A percentile compares a stretch with the other conserved stretches of the same genome.
phyloP scores from a whole-genome alignment of 1,140 invertebrate species.

The Solenopsis fugax region DNA sequence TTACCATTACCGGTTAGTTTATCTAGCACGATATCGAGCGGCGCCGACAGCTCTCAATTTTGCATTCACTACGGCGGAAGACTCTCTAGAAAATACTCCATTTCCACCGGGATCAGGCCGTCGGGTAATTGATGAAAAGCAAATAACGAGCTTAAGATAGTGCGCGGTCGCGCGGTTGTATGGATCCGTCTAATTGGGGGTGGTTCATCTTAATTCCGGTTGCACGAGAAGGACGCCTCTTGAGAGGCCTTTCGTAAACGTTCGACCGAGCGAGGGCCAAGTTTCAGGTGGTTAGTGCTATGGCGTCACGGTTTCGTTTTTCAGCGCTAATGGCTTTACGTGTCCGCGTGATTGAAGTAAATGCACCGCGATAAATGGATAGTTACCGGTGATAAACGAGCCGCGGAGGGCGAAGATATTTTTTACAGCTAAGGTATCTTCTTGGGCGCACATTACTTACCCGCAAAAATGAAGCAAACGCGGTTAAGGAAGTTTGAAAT shows the following conservation, averaged over 20 bases:
- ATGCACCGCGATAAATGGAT: slow-evolving; percentile 65
- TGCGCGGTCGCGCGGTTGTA: not conserved
- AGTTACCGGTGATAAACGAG: slow-evolving; percentile 64
- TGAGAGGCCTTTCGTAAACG: slow-evolving; percentile 47
- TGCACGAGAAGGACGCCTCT: too few relatives aligned
- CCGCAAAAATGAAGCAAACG: slow-evolving; percentile 51
- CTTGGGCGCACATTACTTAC: slow-evolving; percentile 54
- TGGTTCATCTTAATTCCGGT: slow-evolving; percentile 56
- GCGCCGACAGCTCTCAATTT: slow-evolving; percentile 30
- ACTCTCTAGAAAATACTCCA: slow-evolving; percentile 23
- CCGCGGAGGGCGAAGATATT: slow-evolving; percentile 58
- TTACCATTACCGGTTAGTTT: slow-evolving; percentile 57
- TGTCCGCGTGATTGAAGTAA: slow-evolving; percentile 66
- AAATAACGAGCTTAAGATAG: slow-evolving; percentile 65
- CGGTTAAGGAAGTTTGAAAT: slow-evolving; percentile 59
- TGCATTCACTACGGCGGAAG: slow-evolving; percentile 23
- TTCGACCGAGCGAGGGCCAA: slow-evolving; percentile 32
- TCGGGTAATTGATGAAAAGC: slow-evolving; percentile 62
- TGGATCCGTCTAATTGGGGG: slow-evolving; percentile 29
- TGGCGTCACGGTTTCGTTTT: slow-evolving; percentile 56
- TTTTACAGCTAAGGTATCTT: slow-evolving; percentile 58
- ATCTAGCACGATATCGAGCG: slow-evolving; percentile 22
- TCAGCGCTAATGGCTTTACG: slow-evolving; percentile 60
- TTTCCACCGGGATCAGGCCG: slow-evolving; percentile 5
- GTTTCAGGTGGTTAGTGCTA: slow-evolving; percentile 46